These are phyloP conservation scores for Phacellophora camtschatica DNA, from an alignment of 30 jellyfish, hydroid and myxozoan species.

Conservation along the genomic window DNA sequence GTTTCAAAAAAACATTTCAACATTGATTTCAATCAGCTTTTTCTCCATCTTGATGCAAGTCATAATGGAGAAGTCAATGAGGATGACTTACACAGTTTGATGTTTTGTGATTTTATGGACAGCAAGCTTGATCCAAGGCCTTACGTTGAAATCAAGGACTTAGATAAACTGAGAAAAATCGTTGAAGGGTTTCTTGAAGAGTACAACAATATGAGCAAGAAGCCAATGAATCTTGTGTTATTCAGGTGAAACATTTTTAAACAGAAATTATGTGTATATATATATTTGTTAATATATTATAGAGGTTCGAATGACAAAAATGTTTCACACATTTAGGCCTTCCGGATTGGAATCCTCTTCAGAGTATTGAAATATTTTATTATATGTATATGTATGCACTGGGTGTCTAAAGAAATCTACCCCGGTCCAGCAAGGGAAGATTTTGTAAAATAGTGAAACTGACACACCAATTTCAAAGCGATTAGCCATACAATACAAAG, in stretches of 20 bases:
- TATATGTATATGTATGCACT: no score
- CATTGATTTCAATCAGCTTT: conserved; percentile 72
- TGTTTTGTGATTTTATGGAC: conserved; percentile 97
- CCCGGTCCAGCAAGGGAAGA: neutral
- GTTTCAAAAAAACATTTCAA: conserved; percentile 51
- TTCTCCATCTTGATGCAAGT: conserved; percentile 71
- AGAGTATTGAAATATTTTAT: no score
- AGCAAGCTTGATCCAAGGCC: conserved; percentile 93
- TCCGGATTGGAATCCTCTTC: no score
- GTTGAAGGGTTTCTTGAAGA: conserved; percentile 91
- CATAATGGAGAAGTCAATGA: conserved; percentile 73
- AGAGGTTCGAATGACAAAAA: no score
- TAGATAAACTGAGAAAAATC: conserved; percentile 79
- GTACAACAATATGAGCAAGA: conserved; percentile 95
- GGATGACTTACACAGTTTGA: conserved; percentile 84
- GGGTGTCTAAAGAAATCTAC: neutral
- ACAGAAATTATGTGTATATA: no score
- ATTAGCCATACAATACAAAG: no score
- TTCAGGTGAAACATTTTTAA: no score
- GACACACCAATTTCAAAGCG: no score
- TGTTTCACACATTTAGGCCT: no score
- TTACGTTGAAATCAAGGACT: conserved; percentile 82
- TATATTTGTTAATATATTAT: no score
- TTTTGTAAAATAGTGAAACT: no score
- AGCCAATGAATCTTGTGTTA: conserved; percentile 97